phyloP scores from a whole-genome alignment of 2,888 invertebrate species.

The Epirrhoe tristata region DNA sequence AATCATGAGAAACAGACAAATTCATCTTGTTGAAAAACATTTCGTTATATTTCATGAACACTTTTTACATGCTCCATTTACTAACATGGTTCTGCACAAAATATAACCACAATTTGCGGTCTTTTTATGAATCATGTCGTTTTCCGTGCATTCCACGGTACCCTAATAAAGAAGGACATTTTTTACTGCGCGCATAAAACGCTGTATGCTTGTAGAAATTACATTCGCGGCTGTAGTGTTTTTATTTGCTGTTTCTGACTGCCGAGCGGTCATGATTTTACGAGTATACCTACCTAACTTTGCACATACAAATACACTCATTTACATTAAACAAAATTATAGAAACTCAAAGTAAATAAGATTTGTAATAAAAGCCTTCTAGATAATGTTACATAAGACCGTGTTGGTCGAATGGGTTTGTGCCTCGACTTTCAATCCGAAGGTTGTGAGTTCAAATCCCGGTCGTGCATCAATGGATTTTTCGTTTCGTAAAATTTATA shows the following conservation, averaged over 20 bases:
- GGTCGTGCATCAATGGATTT: too few relatives aligned
- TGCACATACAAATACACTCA: too few relatives aligned
- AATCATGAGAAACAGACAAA: background rate
- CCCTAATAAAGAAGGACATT: constrained; percentile 40
- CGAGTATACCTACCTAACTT: too few relatives aligned
- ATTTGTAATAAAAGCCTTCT: too few relatives aligned
- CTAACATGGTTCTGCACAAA: constrained; percentile 10
- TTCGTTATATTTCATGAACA: background rate
- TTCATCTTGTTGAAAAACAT: background rate
- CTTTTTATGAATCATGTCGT: constrained; percentile 24
- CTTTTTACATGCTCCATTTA: constrained; percentile 10
- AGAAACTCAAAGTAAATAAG: too few relatives aligned
- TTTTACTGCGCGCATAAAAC: constrained; percentile 38
- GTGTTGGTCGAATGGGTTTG: too few relatives aligned
- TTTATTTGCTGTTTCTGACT: constrained; percentile 9
- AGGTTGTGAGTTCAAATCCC: too few relatives aligned
- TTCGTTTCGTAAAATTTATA: too few relatives aligned
- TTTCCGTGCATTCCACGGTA: constrained; percentile 26
- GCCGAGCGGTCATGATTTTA: background rate
- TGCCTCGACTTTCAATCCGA: too few relatives aligned
- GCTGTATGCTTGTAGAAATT: constrained; percentile 24
- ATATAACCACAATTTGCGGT: constrained; percentile 13
- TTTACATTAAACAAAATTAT: too few relatives aligned
- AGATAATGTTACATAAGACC: too few relatives aligned
- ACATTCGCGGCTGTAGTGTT: constrained; percentile 11